phyloP scores from a whole-genome alignment of 2,797 vertebrate species.

The Syngnathus rostellatus region DNA sequence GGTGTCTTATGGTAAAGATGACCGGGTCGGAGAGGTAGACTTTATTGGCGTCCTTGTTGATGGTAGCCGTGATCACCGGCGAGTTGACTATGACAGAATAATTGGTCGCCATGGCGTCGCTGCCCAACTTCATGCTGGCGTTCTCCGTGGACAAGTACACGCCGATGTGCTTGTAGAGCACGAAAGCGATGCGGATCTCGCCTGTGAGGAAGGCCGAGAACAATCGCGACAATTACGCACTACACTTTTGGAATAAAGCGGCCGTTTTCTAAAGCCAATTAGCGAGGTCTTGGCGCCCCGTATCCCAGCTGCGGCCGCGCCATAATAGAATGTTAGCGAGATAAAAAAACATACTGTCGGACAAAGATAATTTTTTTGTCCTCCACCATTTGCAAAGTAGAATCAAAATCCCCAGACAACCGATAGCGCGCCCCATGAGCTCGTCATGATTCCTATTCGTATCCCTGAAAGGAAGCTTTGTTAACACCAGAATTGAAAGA shows the following conservation, averaged over 20 bases:
- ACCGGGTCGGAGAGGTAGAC: constrained; percentile 96
- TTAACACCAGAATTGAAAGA: neutral
- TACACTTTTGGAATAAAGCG: too few relatives aligned
- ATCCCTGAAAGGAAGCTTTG: neutral
- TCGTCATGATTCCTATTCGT: neutral
- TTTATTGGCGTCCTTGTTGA: constrained; percentile 97
- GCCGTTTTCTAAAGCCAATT: neutral
- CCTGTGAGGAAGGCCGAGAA: constrained; percentile 61
- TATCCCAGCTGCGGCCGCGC: too few relatives aligned
- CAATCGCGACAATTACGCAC: neutral
- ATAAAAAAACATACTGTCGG: too few relatives aligned
- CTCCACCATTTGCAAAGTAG: neutral
- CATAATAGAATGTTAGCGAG: too few relatives aligned
- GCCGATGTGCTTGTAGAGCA: constrained; percentile 94
- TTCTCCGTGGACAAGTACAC: constrained; percentile 95
- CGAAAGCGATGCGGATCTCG: constrained; percentile 94
- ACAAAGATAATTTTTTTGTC: neutral
- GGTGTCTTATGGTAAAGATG: constrained; percentile 89
- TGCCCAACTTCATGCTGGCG: constrained; percentile 91
- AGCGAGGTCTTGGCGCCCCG: too few relatives aligned
- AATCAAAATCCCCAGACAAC: neutral
- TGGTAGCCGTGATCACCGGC: constrained; percentile 90
- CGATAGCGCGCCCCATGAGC: neutral
- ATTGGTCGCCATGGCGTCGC: constrained; percentile 86
- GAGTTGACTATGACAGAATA: constrained; percentile 97